These are phyloP conservation scores for Boloria euphrosyne DNA, from an alignment of 2,888 invertebrate species.

Conservation along the genomic window DNA sequence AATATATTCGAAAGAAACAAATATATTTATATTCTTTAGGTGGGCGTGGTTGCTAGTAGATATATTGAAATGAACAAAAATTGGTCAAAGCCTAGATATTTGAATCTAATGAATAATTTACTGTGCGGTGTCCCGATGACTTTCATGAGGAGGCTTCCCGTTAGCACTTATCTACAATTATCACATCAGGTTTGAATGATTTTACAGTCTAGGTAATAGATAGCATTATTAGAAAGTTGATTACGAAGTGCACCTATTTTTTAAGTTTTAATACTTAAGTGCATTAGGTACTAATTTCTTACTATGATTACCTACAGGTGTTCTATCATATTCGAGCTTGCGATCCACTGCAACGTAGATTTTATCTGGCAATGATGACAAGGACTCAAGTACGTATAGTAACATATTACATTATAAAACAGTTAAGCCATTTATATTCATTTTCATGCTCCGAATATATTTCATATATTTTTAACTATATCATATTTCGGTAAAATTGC, in stretches of 20 bases:
- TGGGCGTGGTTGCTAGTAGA: constrained; percentile 65
- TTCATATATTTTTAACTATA: not conserved
- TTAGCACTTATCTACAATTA: constrained; percentile 61
- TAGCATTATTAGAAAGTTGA: not conserved
- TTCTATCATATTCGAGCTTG: constrained; percentile 74
- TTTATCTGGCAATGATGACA: constrained; percentile 71
- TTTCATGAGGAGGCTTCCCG: constrained; percentile 60
- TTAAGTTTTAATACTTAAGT: not conserved
- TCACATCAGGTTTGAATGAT: constrained; percentile 60
- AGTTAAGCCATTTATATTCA: not conserved
- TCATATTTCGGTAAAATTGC: constrained; percentile 11
- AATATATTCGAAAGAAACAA: not conserved
- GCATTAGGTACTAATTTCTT: constrained; percentile 15
- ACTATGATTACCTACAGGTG: constrained; percentile 49
- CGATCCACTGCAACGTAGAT: constrained; percentile 67
- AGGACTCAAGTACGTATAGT: constrained; percentile 60
- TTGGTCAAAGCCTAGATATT: constrained; percentile 59
- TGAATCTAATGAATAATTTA: constrained; percentile 74
- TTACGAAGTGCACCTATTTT: not conserved
- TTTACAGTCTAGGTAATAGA: not conserved
- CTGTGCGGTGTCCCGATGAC: constrained; percentile 72
- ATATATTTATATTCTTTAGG: constrained; percentile 47
- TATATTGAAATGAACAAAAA: constrained; percentile 59
- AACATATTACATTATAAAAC: not conserved
- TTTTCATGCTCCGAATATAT: not conserved